A percentile compares a stretch with the other conserved stretches of the same genome.
Evolutionary conservation across 2,797 vertebrate species (phyloP).

Genomic region (Poecilia picta): DNA sequence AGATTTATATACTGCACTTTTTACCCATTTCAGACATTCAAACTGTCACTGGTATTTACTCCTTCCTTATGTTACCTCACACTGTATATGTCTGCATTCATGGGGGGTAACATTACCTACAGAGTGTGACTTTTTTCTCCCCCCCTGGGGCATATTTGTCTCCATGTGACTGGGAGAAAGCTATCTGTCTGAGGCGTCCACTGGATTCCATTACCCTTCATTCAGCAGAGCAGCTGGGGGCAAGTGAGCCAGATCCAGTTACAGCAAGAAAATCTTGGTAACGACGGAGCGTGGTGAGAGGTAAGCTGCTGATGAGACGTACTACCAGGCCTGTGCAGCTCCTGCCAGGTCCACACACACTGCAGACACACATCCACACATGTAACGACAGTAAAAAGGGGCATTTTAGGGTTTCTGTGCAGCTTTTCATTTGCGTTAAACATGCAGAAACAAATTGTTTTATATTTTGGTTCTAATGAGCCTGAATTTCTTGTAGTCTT

Average conservation of each 20-base stretch:
- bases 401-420: constrained; percentile 19
- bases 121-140: constrained; percentile 55
- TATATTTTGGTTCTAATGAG: not conserved
- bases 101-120: constrained; percentile 33
- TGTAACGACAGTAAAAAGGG: constrained; percentile 22
- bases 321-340: constrained; percentile 42
- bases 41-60: not conserved
- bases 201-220: constrained; percentile 62
- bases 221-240: constrained; percentile 54
- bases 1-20: not conserved
- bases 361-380: constrained; percentile 1
- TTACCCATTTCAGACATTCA: not conserved
- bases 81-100: constrained; percentile 11
- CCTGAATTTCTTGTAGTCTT: not conserved
- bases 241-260: constrained; percentile 52
- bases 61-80: constrained; percentile 6
- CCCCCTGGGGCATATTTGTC: constrained; percentile 51
- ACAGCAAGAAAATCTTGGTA: constrained; percentile 57
- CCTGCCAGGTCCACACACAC: constrained; percentile 40
- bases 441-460: not conserved
- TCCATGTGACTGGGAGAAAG: constrained; percentile 59
- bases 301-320: constrained; percentile 47
- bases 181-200: constrained; percentile 11
- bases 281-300: constrained; percentile 40
- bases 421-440: not conserved